These are phyloP conservation scores for Hirudo medicinalis DNA, from an alignment of 1,140 invertebrate species.

Conservation along the genomic window DNA sequence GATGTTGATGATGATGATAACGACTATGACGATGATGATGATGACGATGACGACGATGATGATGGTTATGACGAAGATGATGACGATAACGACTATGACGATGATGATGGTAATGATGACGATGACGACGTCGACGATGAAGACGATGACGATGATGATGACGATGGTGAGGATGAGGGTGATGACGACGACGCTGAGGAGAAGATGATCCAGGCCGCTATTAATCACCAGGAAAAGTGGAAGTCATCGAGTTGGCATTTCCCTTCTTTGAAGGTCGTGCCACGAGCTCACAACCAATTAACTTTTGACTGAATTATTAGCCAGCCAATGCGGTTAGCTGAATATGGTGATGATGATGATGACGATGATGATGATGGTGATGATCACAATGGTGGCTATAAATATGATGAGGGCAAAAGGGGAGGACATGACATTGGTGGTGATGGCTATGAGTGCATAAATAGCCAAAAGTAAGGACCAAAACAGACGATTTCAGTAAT, in stretches of 20 bases:
- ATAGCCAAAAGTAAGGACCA: too few species aligned
- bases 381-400: neutral
- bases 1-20: too few species aligned
- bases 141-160: constrained; percentile 23
- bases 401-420: too few species aligned
- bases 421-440: too few species aligned
- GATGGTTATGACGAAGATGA: constrained; percentile 2
- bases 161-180: constrained; percentile 23
- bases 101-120: constrained; percentile 20
- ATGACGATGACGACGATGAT: constrained; percentile 12
- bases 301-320: too few species aligned
- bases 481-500: too few species aligned
- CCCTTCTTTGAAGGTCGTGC: too few species aligned
- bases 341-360: neutral
- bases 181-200: constrained; percentile 19
- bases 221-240: too few species aligned
- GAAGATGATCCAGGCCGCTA: neutral
- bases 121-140: constrained; percentile 20
- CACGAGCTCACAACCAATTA: too few species aligned
- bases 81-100: constrained; percentile 23
- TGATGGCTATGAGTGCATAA: too few species aligned
- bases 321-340: too few species aligned
- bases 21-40: neutral
- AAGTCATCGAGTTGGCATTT: too few species aligned
- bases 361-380: constrained; percentile 17